A percentile compares a stretch with the other conserved stretches of the same genome.
phyloP scores from a whole-genome alignment of 2,113 vertebrate genomes.

The Aix galericulata region DNA sequence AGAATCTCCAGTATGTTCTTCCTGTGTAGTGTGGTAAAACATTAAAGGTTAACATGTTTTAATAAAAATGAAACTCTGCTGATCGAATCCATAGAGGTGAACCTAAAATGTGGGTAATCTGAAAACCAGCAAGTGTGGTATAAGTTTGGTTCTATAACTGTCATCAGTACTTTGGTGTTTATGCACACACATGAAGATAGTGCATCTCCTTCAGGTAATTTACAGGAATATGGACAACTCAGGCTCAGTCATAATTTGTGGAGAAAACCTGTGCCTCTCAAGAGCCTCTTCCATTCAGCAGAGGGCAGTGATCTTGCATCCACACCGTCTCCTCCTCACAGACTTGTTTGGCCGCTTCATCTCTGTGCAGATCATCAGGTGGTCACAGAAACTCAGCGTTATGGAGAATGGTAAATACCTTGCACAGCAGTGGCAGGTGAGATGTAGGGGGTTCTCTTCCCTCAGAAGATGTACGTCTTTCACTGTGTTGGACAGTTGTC shows the following conservation, averaged over 20 bases:
- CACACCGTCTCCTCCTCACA: background rate
- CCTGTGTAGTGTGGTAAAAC: background rate
- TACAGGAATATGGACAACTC: background rate
- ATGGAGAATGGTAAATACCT: accelerated
- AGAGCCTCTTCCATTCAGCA: background rate
- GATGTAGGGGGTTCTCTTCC: background rate
- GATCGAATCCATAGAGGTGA: background rate
- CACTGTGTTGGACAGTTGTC: background rate
- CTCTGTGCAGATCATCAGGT: background rate
- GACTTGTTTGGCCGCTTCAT: background rate
- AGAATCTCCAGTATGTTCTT: background rate
- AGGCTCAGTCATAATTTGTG: accelerated
- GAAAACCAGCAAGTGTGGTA: background rate
- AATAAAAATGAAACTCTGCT: background rate
- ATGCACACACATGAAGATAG: background rate
- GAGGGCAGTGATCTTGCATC: constrained; percentile 23
- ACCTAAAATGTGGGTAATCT: background rate
- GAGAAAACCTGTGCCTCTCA: background rate
- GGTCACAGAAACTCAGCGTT: background rate
- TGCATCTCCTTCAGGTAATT: background rate
- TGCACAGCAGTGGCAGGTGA: background rate
- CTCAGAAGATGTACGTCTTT: accelerated
- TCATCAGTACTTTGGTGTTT: background rate
- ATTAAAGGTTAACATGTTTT: background rate
- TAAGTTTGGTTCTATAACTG: background rate